Percentiles rank a stretch among this genome's conserved stretches.
phyloP scores from a whole-genome alignment of 2,797 vertebrate genomes.

The Lepilemur ruficaudatus region DNA sequence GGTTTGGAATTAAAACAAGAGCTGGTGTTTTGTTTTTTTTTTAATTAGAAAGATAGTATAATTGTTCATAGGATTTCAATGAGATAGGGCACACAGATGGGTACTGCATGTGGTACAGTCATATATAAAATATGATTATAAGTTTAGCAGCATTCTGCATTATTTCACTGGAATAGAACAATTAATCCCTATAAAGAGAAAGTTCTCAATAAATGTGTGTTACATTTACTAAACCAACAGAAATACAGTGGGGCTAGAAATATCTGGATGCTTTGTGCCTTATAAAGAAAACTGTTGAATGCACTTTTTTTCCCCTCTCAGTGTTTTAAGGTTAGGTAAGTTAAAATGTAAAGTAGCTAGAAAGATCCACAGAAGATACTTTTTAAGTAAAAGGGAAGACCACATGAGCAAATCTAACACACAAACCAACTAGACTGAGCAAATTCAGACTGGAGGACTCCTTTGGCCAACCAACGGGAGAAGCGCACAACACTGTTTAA shows the following conservation, averaged over 20 bases:
- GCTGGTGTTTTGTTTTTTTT: not conserved
- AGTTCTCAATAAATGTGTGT: not conserved
- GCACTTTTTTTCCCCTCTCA: not conserved
- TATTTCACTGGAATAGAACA: not conserved
- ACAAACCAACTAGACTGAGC: not conserved
- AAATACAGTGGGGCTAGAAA: not conserved
- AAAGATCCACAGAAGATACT: not conserved
- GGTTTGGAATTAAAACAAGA: conserved; percentile 3
- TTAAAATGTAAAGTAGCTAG: not conserved
- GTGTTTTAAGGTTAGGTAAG: not conserved
- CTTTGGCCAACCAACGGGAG: conserved; percentile 37
- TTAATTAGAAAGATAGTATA: not conserved
- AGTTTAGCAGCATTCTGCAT: not conserved
- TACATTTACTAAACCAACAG: not conserved
- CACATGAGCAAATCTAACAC: not conserved
- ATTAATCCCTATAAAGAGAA: not conserved
- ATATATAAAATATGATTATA: not conserved
- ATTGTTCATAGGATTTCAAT: not conserved
- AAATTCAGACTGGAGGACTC: not conserved
- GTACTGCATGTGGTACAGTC: no score
- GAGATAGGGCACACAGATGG: fast-evolving
- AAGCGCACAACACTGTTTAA: not conserved
- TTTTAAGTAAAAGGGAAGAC: not conserved
- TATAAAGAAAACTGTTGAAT: not conserved
- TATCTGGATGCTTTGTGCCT: not conserved